Percentiles rank a stretch among this genome's conserved stretches.
phyloP scores from a whole-genome alignment of 2,113 vertebrate species.

The Myotis lucifugus region DNA sequence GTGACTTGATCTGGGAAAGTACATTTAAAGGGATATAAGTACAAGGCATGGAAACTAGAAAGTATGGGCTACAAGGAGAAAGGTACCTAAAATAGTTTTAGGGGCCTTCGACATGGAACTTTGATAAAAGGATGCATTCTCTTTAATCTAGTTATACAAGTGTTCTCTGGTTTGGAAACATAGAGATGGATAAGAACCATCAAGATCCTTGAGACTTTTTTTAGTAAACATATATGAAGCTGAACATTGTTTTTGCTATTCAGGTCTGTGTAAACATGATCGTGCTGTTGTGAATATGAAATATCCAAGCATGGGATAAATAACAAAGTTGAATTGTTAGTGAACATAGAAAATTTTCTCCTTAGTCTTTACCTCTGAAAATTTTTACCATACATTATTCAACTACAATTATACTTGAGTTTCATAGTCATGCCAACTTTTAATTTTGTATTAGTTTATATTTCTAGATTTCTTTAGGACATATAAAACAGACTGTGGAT shows the following conservation, averaged over 20 bases:
- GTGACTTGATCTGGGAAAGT: background rate
- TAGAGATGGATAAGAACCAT: background rate
- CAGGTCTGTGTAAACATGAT: background rate
- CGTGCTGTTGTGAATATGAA: background rate
- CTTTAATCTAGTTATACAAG: background rate
- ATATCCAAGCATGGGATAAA: background rate
- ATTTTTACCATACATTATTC: background rate
- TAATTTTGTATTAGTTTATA: background rate
- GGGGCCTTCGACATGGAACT: background rate
- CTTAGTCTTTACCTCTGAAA: background rate
- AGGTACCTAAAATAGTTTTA: background rate
- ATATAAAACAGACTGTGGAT: background rate
- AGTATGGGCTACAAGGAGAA: background rate
- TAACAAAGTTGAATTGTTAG: background rate
- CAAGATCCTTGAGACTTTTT: background rate
- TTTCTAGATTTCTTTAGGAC: conserved; percentile 34
- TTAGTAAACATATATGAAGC: background rate
- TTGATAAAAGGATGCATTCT: background rate
- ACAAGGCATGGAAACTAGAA: background rate
- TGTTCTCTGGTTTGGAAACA: background rate
- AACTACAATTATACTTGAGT: background rate
- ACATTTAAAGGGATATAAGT: background rate
- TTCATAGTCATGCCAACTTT: background rate
- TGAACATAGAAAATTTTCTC: background rate
- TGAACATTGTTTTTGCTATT: background rate